Evolutionary conservation across 2,113 vertebrate genomes (phyloP).

Genomic region (Octodon degus): DNA sequence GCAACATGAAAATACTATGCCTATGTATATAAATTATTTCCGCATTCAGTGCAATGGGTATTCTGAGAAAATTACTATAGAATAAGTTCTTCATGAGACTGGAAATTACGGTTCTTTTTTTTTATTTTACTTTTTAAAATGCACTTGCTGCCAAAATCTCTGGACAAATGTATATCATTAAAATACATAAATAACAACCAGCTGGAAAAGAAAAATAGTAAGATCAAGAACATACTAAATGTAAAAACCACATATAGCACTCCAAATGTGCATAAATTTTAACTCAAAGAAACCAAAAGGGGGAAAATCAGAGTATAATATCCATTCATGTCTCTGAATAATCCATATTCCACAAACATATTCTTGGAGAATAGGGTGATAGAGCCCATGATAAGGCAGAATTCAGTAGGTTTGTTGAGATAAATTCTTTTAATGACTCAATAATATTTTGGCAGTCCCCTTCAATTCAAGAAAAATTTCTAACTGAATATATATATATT

Average conservation of each 20-base stretch:
- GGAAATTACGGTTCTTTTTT: conserved; percentile 52
- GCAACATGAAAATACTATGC: conserved; percentile 53
- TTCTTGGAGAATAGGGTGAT: neutral
- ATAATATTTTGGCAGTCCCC: neutral
- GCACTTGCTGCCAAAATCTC: conserved; percentile 68
- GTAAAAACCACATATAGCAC: neutral
- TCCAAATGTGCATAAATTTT: conserved; percentile 55
- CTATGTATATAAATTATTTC: conserved; percentile 68
- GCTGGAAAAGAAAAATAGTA: conserved; percentile 67
- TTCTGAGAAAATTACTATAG: conserved; percentile 54
- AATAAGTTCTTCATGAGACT: conserved; percentile 58
- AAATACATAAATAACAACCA: conserved; percentile 72
- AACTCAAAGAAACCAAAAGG: conserved; percentile 49
- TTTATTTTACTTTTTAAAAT: conserved; percentile 70
- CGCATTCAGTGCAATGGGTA: conserved; percentile 54
- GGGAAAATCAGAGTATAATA: conserved; percentile 29
- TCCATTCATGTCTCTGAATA: conserved; percentile 8
- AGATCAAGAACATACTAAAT: conserved; percentile 57
- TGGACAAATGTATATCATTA: conserved; percentile 73
- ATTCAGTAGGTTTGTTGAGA: neutral
- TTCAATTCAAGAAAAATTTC: conserved; percentile 10
- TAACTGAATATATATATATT: neutral
- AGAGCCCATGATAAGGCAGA: neutral
- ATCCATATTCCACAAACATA: neutral
- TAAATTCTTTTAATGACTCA: neutral